Conservation (phyloP, 2,888 invertebrate species). For the Caradrina kadenii region DNA sequence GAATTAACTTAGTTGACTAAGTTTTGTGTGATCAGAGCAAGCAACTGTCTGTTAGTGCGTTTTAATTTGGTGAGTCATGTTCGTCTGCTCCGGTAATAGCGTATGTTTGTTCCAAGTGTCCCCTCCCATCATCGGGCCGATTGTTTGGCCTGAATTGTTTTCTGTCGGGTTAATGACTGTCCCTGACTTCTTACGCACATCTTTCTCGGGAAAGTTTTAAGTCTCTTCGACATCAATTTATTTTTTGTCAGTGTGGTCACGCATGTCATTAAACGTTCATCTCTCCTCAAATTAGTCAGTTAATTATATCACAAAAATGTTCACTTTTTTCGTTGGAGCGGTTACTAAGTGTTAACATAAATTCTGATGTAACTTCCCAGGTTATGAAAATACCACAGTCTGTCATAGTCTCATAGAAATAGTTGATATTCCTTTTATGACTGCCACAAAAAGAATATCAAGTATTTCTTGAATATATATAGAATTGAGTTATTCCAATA, state of each 20-base stretch:
- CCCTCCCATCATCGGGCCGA: conserved; percentile 73
- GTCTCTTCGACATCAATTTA: conserved; percentile 76
- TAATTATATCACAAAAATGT: conserved; percentile 39
- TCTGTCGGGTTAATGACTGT: conserved; percentile 82
- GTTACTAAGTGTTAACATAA: neutral
- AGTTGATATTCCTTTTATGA: no score
- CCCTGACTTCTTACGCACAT: conserved; percentile 78
- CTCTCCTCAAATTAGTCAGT: conserved; percentile 58
- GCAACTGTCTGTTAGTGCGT: conserved; percentile 59
- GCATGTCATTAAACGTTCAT: conserved; percentile 59
- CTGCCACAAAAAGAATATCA: conserved; percentile 14
- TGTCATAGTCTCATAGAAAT: neutral
- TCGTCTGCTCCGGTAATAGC: conserved; percentile 72
- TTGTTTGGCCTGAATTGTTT: conserved; percentile 84
- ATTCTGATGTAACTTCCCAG: neutral
- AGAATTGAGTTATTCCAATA: conserved; percentile 46
- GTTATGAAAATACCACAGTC: neutral
- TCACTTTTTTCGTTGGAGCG: conserved; percentile 32
- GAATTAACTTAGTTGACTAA: conserved; percentile 49
- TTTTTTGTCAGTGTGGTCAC: conserved; percentile 49
- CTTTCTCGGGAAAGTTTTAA: conserved; percentile 77
- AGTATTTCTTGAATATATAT: conserved; percentile 17
- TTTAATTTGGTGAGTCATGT: conserved; percentile 77
- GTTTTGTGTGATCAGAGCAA: conserved; percentile 51
- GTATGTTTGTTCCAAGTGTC: conserved; percentile 77